Base-by-base conservation (phyloP, 2,888 invertebrate genomes). In the Meiosimyza platycephala region DNA sequence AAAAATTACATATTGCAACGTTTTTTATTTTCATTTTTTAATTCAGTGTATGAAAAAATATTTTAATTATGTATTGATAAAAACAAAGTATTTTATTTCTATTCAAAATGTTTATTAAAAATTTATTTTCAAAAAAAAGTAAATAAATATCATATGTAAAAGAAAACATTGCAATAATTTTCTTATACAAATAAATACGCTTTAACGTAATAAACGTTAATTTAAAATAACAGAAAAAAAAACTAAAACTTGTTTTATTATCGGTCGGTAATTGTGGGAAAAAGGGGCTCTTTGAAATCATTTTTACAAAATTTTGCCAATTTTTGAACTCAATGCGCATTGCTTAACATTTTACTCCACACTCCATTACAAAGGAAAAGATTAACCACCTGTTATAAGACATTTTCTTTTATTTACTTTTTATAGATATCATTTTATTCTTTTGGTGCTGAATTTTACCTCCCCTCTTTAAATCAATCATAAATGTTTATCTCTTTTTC, bases 201-300 rank as follows among this genome's bases (percentile, higher is more conserved):
- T 12, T 40, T 33, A 13, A 33, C 60, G 28, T 40, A 50, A 13
- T 16, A 47, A 48, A 63, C 63, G 63, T 63, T 63, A 16, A 40
- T 15, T 33, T 63, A 47, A 13, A 22, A 18, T 18, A n/a, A 11
- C 15, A 28, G 7, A 60, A 11, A 60, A 22, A n/a, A 60, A 16
- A 60, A 33, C 60, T 22, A 60, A 18, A 22, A 33, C 22, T 60
- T 60, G 64, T 64, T 64, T 64, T 64, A 40, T 64, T 64, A 16
- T n/a, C 40, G 40, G 40, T 40, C 40, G 40, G 9, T 40, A 9
- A 9, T 40, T 7, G 40, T 40, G 40, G 40, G 40, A 40, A 40
- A 5, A 40, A 40, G 9, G 6, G 40, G 40, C 40, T 5, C 6
- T 9, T 40, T 9, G 40, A 40, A 40, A 40, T 40, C 40, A 40